Conservation (phyloP, 2,888 invertebrate species). For the Parnassius smintheus region DNA sequence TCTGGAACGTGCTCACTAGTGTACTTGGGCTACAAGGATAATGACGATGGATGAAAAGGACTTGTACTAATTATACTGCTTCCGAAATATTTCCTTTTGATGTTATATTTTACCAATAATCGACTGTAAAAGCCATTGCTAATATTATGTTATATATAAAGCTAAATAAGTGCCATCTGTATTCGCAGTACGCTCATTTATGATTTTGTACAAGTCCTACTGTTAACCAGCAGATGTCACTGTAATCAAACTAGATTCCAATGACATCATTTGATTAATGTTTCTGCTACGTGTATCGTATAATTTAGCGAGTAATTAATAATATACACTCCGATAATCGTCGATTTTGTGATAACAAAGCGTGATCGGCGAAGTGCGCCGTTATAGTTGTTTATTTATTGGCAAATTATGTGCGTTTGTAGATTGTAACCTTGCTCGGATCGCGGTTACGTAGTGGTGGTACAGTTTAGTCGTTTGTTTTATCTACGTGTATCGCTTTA, state of each 20-base stretch:
- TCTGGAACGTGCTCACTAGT: too few relatives aligned
- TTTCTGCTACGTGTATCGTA: slow-evolving; percentile 4
- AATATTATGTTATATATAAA: background rate
- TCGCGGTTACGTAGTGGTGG: background rate
- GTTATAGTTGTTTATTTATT: slow-evolving; percentile 21
- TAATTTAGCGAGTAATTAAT: slow-evolving; percentile 22
- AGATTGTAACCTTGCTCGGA: slow-evolving; percentile 14
- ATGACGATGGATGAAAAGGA: too few relatives aligned
- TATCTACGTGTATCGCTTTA: too few relatives aligned
- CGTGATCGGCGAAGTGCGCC: slow-evolving; percentile 15
- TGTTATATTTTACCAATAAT: too few relatives aligned
- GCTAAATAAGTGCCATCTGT: slow-evolving; percentile 20
- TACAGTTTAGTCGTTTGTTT: too few relatives aligned
- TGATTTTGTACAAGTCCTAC: slow-evolving; percentile 1
- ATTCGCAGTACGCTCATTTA: background rate
- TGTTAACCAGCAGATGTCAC: slow-evolving; percentile 17
- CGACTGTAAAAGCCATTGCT: too few relatives aligned
- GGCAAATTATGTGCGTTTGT: slow-evolving; percentile 4
- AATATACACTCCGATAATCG: slow-evolving; percentile 26
- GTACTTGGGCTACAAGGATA: too few relatives aligned
- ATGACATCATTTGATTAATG: slow-evolving; percentile 16
- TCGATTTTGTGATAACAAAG: slow-evolving; percentile 17
- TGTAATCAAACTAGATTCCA: slow-evolving; percentile 6
- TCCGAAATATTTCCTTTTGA: too few relatives aligned
- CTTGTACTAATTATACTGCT: too few relatives aligned